Conservation (phyloP, 1,140 invertebrate species). For the Drosophila kikkawai region DNA sequence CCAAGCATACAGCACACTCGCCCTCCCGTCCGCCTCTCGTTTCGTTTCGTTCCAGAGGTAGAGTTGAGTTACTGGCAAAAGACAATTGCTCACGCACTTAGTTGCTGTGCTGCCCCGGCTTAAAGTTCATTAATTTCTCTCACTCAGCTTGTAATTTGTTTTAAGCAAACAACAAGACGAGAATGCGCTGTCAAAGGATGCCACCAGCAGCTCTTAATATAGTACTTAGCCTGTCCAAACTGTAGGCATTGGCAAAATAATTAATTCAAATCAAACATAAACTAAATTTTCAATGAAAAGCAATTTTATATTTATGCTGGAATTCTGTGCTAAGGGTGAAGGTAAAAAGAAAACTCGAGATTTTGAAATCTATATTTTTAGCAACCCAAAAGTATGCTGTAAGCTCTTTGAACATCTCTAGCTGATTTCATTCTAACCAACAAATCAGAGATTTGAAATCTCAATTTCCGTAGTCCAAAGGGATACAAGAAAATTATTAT, state of each 20-base stretch:
- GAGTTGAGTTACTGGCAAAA: slow-evolving; percentile 60
- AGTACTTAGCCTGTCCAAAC: neutral
- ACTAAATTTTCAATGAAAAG: neutral
- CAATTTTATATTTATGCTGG: neutral
- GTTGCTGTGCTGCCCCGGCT: slow-evolving; percentile 36
- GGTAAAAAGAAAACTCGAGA: neutral
- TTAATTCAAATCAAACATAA: neutral
- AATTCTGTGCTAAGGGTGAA: neutral
- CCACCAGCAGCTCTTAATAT: neutral
- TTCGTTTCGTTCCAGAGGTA: neutral
- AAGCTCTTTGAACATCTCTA: too few relatives aligned
- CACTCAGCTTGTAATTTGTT: slow-evolving; percentile 26
- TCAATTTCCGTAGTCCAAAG: neutral
- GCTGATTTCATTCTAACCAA: too few relatives aligned
- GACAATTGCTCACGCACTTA: slow-evolving; percentile 68
- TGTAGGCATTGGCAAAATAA: neutral
- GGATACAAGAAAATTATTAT: neutral
- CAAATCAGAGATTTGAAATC: neutral
- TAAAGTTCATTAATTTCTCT: slow-evolving; percentile 53
- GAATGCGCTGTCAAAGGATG: slow-evolving; percentile 10
- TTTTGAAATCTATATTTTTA: neutral
- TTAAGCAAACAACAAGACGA: slow-evolving; percentile 29
- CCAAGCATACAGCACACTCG: slow-evolving; percentile 54
- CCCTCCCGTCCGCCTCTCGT: neutral
- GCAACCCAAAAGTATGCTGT: too few relatives aligned